Conservation (phyloP, 2,113 vertebrate genomes). For the Spilogale gracilis region DNA sequence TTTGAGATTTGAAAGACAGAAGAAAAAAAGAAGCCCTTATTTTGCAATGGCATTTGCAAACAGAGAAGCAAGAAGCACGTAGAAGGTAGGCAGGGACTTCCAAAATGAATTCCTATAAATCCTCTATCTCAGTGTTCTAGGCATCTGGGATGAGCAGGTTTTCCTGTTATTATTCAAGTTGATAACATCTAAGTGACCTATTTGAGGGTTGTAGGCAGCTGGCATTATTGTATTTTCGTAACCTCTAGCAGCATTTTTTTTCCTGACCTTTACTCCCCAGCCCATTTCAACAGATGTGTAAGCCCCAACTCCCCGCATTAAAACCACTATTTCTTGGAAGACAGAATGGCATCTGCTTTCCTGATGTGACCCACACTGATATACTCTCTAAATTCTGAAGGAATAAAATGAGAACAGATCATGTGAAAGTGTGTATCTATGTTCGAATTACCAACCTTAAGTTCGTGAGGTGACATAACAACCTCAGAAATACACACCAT, state of each 20-base stretch:
- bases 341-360: not conserved
- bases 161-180: not conserved
- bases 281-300: not conserved
- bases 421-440: not conserved
- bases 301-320: not conserved
- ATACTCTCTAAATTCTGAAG: not conserved
- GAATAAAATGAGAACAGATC: not conserved
- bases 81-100: not conserved
- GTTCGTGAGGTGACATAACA: not conserved
- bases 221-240: not conserved
- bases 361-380: not conserved
- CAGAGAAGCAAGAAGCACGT: rapidly evolving
- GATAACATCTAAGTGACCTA: not conserved
- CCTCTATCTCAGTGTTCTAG: not conserved
- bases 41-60: not conserved
- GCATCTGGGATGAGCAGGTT: not conserved
- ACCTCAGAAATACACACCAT: not conserved
- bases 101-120: not conserved
- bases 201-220: not conserved
- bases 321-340: not conserved
- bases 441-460: not conserved
- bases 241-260: not conserved
- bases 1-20: not conserved
- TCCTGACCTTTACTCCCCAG: not conserved
- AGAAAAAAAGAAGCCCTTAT: not conserved